These are phyloP conservation scores for Halyomorpha halys DNA, from an alignment of 1,140 invertebrate species.

Conservation along the genomic window DNA sequence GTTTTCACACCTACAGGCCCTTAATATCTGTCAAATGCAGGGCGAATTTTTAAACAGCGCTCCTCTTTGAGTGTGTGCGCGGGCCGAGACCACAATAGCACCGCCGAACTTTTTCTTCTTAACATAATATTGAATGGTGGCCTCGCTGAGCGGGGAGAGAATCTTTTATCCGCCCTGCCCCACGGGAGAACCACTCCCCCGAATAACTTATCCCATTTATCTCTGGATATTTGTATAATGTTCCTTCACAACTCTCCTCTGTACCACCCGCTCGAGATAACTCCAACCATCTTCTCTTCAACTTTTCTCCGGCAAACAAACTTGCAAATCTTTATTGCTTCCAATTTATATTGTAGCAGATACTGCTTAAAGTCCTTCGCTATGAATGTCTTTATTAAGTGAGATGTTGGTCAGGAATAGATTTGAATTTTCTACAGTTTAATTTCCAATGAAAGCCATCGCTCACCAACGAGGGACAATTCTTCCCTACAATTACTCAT, in stretches of 20 bases:
- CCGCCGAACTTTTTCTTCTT: conserved; percentile 16
- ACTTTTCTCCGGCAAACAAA: too few species aligned
- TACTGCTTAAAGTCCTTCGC: too few species aligned
- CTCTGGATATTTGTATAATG: conserved; percentile 12
- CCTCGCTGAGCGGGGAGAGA: not conserved
- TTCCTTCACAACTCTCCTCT: not conserved
- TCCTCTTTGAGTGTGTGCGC: conserved; percentile 2
- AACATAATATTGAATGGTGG: conserved; percentile 20
- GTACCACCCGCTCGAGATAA: conserved; percentile 6
- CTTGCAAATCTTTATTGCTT: too few species aligned
- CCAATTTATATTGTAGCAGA: too few species aligned
- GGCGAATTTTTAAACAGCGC: conserved; percentile 16
- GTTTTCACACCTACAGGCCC: conserved; percentile 1
- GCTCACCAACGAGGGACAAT: too few species aligned
- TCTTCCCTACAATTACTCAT: too few species aligned
- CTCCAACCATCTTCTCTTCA: not conserved
- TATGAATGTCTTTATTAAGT: too few species aligned
- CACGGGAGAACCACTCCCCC: conserved; percentile 7
- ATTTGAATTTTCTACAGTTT: too few species aligned
- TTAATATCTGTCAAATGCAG: conserved; percentile 18
- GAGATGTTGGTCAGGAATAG: too few species aligned
- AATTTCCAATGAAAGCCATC: too few species aligned
- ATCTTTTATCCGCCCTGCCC: conserved; percentile 7
- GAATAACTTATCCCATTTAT: conserved; percentile 12
- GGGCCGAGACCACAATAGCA: not conserved